Evolutionary conservation across 2,113 vertebrate genomes (phyloP).

Genomic region (Toxostoma redivivum): DNA sequence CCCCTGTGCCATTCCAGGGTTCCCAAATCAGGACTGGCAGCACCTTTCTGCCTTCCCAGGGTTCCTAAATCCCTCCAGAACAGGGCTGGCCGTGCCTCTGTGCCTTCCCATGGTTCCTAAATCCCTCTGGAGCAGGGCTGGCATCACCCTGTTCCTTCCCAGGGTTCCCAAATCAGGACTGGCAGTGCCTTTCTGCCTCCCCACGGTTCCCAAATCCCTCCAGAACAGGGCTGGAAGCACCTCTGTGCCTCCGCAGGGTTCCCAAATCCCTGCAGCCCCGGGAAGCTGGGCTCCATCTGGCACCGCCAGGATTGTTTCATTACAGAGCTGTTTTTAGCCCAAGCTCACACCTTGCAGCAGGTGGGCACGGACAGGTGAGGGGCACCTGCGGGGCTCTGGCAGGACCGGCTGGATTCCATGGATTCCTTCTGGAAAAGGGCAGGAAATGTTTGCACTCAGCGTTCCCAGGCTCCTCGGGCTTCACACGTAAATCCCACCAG

Average conservation of each 20-base stretch:
- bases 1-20: not conserved
- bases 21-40: not conserved
- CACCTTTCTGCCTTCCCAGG: rapidly evolving
- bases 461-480: rapidly evolving
- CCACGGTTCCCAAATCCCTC: not conserved
- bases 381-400: not conserved
- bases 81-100: not conserved
- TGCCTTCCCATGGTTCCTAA: not conserved
- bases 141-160: not conserved
- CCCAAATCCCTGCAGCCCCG: not conserved
- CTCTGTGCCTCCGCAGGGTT: not conserved
- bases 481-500: rapidly evolving
- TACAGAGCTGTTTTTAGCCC: not conserved
- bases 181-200: no score
- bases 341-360: not conserved
- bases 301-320: not conserved
- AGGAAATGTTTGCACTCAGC: not conserved
- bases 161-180: not conserved
- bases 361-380: not conserved
- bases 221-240: conserved; percentile 37
- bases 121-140: no score
- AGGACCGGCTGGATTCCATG: not conserved
- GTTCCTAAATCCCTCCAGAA: not conserved
- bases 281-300: not conserved
- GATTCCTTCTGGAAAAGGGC: not conserved